Evolutionary conservation across 2,113 vertebrate genomes (phyloP), one percentile per base, ranked within the genome.

Genomic region (Poicephalus gulielmi): DNA sequence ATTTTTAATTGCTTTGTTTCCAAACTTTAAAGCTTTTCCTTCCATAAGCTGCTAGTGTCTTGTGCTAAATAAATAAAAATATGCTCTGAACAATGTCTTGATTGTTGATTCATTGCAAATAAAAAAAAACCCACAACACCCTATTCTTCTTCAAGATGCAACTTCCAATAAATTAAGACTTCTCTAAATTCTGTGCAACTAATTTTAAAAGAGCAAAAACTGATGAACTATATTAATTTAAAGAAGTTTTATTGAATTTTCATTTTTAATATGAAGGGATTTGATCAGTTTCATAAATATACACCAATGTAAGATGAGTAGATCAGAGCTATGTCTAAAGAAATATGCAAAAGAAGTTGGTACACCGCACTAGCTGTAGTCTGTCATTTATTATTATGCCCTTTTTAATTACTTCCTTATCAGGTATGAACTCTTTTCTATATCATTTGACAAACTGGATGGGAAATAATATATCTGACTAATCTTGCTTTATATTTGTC

Each of bases 1-100:
- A 84, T 44, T 91, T 96, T 96, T 96, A 96, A 97, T 94, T 96
- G 94, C 76, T 94, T 97, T 88, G 17, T 59, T 96, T 92, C 70
- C 77, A 96, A 84, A 66, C 20, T 95, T 59, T 94, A 96, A 96
- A 84, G 64, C 20, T 96, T 97, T 89, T 67, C 41, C 15, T 60
- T 91, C 89, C 67, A 88, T 70, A 60, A 92, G 33, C 70, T 88
- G 52, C 82, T 95, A 91, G 66, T 24, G 55, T 53, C 83, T 55
- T 71, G 30, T 23, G 33, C 49, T 84, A 93, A 95, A 95, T 91
- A 92, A 94, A 95, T 49, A 95, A 84, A 94, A 83, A 91, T 70
- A 37, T 49, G 73, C 27, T 75, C 33, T 81, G 92, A 91, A 88
- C 60, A 52, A 62, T 55, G 57, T 79, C 70, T 95, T 84, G 93